These are phyloP conservation scores for Lipotes vexillifer DNA, from an alignment of 2,113 vertebrate species.

Conservation along the genomic window DNA sequence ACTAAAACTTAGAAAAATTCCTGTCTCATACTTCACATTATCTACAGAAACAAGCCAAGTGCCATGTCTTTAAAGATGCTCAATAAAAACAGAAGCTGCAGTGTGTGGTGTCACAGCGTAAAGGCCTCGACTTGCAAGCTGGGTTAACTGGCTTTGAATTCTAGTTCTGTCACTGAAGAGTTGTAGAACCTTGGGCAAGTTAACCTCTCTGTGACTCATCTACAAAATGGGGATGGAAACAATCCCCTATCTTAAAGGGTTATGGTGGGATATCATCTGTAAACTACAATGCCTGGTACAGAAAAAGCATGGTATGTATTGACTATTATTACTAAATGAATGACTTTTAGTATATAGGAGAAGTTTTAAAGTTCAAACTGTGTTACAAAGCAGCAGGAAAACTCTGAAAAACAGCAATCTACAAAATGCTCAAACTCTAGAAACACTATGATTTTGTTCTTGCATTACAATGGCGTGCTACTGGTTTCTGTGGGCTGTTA, in stretches of 20 bases:
- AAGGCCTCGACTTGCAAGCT: background rate
- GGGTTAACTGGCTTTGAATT: background rate
- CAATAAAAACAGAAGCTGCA: background rate
- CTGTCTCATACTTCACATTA: background rate
- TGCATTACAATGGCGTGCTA: background rate
- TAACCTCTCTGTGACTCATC: background rate
- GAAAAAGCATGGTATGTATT: background rate
- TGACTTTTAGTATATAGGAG: background rate
- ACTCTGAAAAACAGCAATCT: background rate
- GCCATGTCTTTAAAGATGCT: background rate
- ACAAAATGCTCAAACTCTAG: background rate
- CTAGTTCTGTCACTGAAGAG: background rate
- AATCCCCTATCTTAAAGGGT: background rate
- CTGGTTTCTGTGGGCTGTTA: background rate
- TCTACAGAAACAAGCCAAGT: background rate
- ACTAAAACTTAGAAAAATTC: background rate
- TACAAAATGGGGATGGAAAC: background rate
- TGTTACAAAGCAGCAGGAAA: background rate
- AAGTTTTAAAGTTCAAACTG: background rate
- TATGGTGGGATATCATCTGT: accelerated
- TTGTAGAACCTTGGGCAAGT: background rate
- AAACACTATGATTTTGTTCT: background rate
- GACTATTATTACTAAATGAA: background rate
- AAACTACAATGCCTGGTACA: background rate
- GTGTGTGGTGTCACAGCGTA: background rate